Percentiles rank a stretch among this genome's conserved stretches.
Conservation (phyloP, 2,888 invertebrate genomes). For the Diploptera punctata region DNA sequence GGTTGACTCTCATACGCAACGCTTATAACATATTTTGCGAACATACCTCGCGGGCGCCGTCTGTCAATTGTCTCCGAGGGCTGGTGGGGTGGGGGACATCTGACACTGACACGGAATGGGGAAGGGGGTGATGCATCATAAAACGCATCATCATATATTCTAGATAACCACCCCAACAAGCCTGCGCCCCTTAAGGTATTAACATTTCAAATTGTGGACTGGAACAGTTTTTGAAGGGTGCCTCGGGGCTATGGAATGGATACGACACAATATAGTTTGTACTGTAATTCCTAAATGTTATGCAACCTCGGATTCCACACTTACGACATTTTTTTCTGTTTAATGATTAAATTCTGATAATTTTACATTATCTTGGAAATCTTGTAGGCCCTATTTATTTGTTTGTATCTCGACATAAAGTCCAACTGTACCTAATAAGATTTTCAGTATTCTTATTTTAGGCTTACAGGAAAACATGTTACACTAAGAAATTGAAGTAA, state of each 20-base stretch:
- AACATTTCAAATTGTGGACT: slow-evolving; percentile 42
- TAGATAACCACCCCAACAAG: slow-evolving; percentile 24
- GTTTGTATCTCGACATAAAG: too few species aligned
- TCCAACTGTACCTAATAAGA: too few species aligned
- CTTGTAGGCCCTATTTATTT: too few species aligned
- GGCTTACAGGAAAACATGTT: too few species aligned
- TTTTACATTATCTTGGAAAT: too few species aligned
- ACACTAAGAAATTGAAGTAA: too few species aligned
- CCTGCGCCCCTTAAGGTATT: slow-evolving; percentile 35
- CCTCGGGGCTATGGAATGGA: slow-evolving; percentile 35
- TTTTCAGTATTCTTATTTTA: too few species aligned
- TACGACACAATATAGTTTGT: slow-evolving; percentile 33
- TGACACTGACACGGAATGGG: slow-evolving; percentile 38
- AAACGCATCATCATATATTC: slow-evolving; percentile 41
- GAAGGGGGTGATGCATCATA: slow-evolving; percentile 41
- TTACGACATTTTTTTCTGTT: too few species aligned
- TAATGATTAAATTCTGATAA: too few species aligned
- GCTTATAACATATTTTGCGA: slow-evolving; percentile 22
- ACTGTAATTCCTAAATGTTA: neutral
- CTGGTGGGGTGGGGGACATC: slow-evolving; percentile 22
- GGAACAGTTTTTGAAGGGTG: slow-evolving; percentile 41
- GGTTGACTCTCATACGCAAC: slow-evolving; percentile 13
- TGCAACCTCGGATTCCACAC: neutral
- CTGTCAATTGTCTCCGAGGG: slow-evolving; percentile 39
- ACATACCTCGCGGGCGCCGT: slow-evolving; percentile 29